Conservation (phyloP, 2,113 vertebrate species). For the Cyanocitta stelleri region DNA sequence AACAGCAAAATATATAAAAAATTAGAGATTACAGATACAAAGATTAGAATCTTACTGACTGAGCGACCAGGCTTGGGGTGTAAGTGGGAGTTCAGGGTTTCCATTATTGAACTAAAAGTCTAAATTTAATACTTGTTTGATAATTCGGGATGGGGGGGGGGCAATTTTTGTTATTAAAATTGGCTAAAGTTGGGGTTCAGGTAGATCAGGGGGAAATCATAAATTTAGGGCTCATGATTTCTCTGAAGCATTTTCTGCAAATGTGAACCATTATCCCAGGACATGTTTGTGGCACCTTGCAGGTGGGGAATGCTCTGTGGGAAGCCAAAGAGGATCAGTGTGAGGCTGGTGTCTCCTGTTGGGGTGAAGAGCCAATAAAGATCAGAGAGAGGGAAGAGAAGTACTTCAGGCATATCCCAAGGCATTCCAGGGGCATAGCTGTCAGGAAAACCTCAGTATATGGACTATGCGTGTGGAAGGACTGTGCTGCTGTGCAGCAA, state of each 20-base stretch:
- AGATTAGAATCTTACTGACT: background rate
- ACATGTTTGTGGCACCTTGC: background rate
- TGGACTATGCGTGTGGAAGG: fast-evolving
- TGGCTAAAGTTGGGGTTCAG: background rate
- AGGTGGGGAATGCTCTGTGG: background rate
- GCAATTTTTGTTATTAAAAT: background rate
- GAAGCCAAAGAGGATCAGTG: background rate
- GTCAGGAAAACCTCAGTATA: background rate
- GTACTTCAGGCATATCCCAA: background rate
- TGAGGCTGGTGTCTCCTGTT: background rate
- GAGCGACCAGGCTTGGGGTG: background rate
- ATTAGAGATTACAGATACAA: background rate
- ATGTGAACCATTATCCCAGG: background rate
- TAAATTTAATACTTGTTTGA: background rate
- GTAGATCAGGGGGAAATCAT: background rate
- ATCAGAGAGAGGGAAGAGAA: background rate
- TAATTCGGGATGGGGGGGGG: background rate
- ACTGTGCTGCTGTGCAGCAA: background rate
- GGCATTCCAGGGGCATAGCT: background rate
- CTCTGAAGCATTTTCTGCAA: background rate
- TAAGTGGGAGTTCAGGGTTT: background rate
- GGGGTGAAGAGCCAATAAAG: background rate
- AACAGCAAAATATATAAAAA: background rate
- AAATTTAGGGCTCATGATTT: background rate
- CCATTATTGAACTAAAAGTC: background rate